A percentile compares a stretch with the other conserved stretches of the same genome.
These are phyloP conservation scores for Calephelis perditalis DNA, from an alignment of 2,888 invertebrate species.

Conservation along the genomic window DNA sequence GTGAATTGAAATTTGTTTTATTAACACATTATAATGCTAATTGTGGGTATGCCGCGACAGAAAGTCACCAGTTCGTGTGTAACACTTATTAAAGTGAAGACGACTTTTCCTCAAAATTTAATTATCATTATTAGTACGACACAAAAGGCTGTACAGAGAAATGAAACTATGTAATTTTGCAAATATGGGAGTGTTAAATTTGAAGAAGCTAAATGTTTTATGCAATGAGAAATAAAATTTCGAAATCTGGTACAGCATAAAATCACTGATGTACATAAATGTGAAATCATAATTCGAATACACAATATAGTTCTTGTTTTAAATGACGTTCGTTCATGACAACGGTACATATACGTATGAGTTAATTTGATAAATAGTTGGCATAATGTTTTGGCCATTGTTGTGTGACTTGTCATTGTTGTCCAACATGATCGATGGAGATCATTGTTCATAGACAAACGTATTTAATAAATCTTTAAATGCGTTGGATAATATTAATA, in stretches of 20 bases:
- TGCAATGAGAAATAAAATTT: too few species aligned
- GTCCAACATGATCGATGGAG: conserved; percentile 9
- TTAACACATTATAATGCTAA: conserved; percentile 70
- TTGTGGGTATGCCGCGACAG: conserved; percentile 54
- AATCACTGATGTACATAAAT: too few species aligned
- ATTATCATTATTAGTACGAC: conserved; percentile 69
- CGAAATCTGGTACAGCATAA: too few species aligned
- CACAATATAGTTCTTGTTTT: not conserved
- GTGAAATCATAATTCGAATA: not conserved
- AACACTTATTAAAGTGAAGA: conserved; percentile 62
- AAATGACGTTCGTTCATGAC: conserved; percentile 4
- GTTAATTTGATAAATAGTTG: conserved; percentile 12
- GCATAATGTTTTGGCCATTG: conserved; percentile 8
- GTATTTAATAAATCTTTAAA: conserved; percentile 13
- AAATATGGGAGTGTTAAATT: not conserved
- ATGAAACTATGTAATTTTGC: conserved; percentile 9
- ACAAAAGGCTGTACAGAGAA: conserved; percentile 38
- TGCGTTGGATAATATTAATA: conserved; percentile 1
- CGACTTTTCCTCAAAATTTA: conserved; percentile 67
- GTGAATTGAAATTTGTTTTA: conserved; percentile 59
- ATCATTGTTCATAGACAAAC: conserved; percentile 11
- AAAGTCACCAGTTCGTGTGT: conserved; percentile 62
- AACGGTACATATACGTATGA: conserved; percentile 7
- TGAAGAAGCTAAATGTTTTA: too few species aligned
- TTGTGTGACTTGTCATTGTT: conserved; percentile 12